Conservation (phyloP, 2,888 invertebrate genomes). For the Epinotia nisella region DNA sequence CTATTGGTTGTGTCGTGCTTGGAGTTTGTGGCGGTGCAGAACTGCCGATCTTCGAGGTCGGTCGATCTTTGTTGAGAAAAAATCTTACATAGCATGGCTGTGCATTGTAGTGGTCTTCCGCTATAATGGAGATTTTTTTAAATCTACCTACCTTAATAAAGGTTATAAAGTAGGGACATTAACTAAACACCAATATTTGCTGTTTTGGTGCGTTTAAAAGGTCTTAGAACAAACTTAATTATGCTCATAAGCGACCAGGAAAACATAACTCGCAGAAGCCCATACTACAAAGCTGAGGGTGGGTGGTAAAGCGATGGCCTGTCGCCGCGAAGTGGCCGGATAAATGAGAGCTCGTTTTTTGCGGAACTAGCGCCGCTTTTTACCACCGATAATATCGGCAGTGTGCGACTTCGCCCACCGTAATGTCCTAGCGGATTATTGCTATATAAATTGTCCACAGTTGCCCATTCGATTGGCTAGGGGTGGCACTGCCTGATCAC, state of each 20-base stretch:
- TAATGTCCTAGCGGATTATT: slow-evolving; percentile 83
- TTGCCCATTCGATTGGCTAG: slow-evolving; percentile 77
- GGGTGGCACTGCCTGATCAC: slow-evolving; percentile 57
- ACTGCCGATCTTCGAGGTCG: too few species aligned
- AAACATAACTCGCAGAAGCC: slow-evolving; percentile 24
- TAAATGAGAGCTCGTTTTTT: slow-evolving; percentile 84
- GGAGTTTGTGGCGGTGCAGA: too few species aligned
- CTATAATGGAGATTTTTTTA: too few species aligned
- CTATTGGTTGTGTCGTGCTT: too few species aligned
- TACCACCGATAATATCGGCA: slow-evolving; percentile 81
- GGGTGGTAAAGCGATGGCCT: slow-evolving; percentile 60
- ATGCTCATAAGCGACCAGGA: slow-evolving; percentile 22
- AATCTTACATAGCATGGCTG: too few species aligned
- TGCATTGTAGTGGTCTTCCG: too few species aligned
- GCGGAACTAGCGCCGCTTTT: slow-evolving; percentile 75
- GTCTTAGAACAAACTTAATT: not conserved
- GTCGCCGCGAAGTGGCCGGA: slow-evolving; percentile 76
- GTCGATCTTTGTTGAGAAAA: too few species aligned
- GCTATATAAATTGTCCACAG: slow-evolving; percentile 84
- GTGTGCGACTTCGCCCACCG: slow-evolving; percentile 61
- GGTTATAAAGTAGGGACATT: too few species aligned
- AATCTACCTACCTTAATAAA: too few species aligned
- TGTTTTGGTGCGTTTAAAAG: not conserved
- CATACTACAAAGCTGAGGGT: slow-evolving; percentile 20
- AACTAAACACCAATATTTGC: too few species aligned